Conservation (phyloP, 1,140 invertebrate species). For the Adelges cooleyi region DNA sequence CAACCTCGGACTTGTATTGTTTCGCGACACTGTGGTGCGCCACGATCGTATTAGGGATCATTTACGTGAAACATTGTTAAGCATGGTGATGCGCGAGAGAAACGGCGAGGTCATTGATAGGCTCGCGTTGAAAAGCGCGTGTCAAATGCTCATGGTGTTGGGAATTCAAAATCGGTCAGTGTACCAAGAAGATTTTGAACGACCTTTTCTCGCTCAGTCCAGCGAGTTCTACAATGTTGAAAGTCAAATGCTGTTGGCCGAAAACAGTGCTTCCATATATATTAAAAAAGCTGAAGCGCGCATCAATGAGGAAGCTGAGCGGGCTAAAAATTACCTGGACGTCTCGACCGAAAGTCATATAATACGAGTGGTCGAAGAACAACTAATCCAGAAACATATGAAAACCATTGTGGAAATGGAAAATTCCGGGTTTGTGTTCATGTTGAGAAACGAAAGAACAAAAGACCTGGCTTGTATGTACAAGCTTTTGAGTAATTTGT, state of each 20-base stretch:
- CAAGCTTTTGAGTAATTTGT: conserved; percentile 83
- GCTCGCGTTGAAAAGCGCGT: conserved; percentile 89
- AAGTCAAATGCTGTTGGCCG: conserved; percentile 95
- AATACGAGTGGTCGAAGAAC: conserved; percentile 93
- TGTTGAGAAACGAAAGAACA: conserved; percentile 95
- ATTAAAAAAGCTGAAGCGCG: conserved; percentile 98
- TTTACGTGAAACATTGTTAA: conserved; percentile 81
- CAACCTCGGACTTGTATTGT: conserved; percentile 95
- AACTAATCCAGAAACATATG: conserved; percentile 98
- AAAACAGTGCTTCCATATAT: conserved; percentile 98
- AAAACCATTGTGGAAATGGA: conserved; percentile 99
- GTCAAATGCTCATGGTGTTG: conserved; percentile 96
- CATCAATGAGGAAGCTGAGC: conserved; percentile 93
- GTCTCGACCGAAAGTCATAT: conserved; percentile 90
- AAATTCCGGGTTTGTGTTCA: conserved; percentile 96
- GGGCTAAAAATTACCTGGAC: conserved; percentile 96
- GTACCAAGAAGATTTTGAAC: conserved; percentile 98
- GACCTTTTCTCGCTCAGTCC: conserved; percentile 92
- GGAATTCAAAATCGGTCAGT: conserved; percentile 89
- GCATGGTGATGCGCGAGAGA: conserved; percentile 91
- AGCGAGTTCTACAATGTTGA: conserved; percentile 97
- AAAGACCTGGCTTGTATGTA: conserved; percentile 96
- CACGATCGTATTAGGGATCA: conserved; percentile 90
- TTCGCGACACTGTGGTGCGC: conserved; percentile 94
- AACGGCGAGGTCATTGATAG: conserved; percentile 94